Evolutionary conservation across 2,888 invertebrate species (phyloP).

Genomic region (Stegana nigrithorax): DNA sequence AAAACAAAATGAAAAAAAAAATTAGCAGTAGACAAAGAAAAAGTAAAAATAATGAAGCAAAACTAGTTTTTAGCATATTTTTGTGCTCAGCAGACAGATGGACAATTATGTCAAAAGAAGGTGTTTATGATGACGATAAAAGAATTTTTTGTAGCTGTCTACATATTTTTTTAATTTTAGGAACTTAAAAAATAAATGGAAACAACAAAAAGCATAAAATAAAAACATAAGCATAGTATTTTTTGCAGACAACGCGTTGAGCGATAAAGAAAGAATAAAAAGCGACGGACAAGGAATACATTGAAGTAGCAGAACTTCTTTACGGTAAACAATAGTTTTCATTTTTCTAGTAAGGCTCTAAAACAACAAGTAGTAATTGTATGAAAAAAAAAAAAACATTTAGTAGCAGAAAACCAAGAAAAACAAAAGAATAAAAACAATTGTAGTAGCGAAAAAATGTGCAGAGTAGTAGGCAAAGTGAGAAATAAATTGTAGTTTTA

Average conservation of each 20-base stretch:
- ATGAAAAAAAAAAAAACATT: not conserved
- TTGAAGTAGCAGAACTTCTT: slow-evolving; percentile 17
- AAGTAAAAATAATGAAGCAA: slow-evolving; percentile 28
- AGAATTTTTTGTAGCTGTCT: slow-evolving; percentile 55
- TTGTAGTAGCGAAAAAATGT: no score
- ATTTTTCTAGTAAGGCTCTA: slow-evolving; percentile 21
- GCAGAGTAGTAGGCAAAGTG: slow-evolving; percentile 19
- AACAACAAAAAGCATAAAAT: slow-evolving; percentile 14
- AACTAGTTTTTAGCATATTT: slow-evolving; percentile 54
- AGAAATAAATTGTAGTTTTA: slow-evolving; percentile 40
- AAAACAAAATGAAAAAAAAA: not conserved
- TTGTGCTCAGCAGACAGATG: slow-evolving; percentile 55
- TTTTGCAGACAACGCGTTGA: slow-evolving; percentile 19
- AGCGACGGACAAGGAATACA: slow-evolving; percentile 25
- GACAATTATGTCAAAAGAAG: no score
- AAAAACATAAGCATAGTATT: slow-evolving; percentile 38
- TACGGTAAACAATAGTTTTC: slow-evolving; percentile 1
- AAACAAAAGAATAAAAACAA: slow-evolving; percentile 18
- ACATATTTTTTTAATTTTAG: slow-evolving; percentile 51
- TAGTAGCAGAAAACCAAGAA: slow-evolving; percentile 1
- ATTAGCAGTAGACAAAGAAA: not conserved
- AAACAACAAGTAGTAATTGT: not conserved
- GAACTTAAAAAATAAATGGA: slow-evolving; percentile 30
- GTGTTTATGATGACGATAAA: slow-evolving; percentile 14
- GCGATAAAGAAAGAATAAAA: slow-evolving; percentile 24